Conservation (phyloP, 2,888 invertebrate genomes). For the Agriopis aurantiaria region DNA sequence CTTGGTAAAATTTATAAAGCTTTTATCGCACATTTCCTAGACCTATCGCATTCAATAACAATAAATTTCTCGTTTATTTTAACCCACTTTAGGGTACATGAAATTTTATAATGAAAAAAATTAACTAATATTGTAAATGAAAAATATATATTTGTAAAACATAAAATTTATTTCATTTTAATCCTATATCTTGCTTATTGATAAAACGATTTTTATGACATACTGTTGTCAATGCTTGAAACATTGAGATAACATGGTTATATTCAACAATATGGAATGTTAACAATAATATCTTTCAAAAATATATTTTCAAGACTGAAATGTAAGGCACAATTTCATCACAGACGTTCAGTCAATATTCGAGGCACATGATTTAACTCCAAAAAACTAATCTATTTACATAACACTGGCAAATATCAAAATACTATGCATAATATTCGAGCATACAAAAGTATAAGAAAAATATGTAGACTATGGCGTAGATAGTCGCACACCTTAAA, state of each 20-base stretch:
- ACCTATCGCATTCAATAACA: too few species aligned
- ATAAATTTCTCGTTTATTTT: too few species aligned
- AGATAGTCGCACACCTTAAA: background rate
- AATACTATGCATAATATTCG: constrained; percentile 7
- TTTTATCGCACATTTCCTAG: too few species aligned
- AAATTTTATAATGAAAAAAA: background rate
- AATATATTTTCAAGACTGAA: background rate
- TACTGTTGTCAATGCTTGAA: constrained; percentile 1
- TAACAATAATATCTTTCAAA: background rate
- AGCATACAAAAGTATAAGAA: background rate
- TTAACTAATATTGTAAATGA: background rate
- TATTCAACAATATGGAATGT: constrained; percentile 21
- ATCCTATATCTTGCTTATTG: background rate
- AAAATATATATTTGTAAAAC: background rate
- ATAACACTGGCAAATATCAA: constrained; percentile 1
- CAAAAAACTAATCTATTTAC: background rate
- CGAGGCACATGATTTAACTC: constrained; percentile 31
- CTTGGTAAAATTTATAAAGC: too few species aligned
- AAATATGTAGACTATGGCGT: background rate
- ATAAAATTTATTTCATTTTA: constrained; percentile 5
- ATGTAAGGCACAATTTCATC: constrained; percentile 30
- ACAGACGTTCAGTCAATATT: constrained; percentile 39
- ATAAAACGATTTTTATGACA: constrained; percentile 1
- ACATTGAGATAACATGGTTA: background rate
- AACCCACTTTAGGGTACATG: too few species aligned